A percentile compares a stretch with the other conserved stretches of the same genome.
Evolutionary conservation across 2,888 invertebrate genomes (phyloP).

Genomic region (Formica aserva): DNA sequence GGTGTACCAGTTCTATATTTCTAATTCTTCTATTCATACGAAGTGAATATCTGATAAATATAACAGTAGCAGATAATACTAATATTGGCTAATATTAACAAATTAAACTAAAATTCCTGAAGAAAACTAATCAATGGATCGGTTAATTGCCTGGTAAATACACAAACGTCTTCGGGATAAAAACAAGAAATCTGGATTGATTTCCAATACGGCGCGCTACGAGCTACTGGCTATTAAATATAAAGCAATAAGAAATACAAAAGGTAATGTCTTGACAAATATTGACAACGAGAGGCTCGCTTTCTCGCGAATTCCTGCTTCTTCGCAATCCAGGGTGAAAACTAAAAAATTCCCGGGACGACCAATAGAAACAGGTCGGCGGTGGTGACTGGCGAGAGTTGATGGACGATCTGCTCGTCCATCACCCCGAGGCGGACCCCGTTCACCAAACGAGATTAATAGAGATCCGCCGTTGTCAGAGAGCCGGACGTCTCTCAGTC

Average conservation of each 20-base stretch:
- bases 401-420: constrained; percentile 68
- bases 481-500: constrained; percentile 75
- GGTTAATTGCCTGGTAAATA: not conserved
- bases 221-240: not conserved
- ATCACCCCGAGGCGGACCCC: constrained; percentile 65
- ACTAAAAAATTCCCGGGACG: not conserved
- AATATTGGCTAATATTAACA: not conserved
- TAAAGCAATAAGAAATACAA: not conserved
- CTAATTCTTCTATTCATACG: not conserved
- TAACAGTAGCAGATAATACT: not conserved
- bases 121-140: not conserved
- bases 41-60: not conserved
- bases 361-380: constrained; percentile 28
- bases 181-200: not conserved
- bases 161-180: not conserved
- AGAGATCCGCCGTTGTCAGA: constrained; percentile 79
- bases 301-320: not conserved
- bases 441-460: constrained; percentile 78
- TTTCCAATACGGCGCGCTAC: not conserved
- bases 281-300: not conserved
- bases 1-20: not conserved
- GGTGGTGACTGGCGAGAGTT: constrained; percentile 57
- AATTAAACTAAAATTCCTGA: not conserved
- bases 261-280: not conserved
- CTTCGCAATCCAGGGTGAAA: not conserved